phyloP scores from a whole-genome alignment of 2,888 invertebrate genomes.

The Galerucella nymphaeae region DNA sequence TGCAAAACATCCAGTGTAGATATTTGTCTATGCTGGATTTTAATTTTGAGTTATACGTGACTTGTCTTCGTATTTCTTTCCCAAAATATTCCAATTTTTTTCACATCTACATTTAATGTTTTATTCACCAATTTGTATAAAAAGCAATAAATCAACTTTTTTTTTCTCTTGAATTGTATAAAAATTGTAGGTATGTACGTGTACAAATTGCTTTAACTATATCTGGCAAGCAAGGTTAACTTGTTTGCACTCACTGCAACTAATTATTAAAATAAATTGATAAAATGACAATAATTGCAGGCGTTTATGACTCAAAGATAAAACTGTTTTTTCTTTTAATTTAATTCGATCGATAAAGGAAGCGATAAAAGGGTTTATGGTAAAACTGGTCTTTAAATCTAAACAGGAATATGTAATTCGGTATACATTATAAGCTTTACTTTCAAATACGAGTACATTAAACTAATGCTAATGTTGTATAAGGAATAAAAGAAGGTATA shows the following conservation, averaged over 20 bases:
- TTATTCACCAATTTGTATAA: background rate
- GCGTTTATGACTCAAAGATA: background rate
- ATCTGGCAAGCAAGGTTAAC: conserved; percentile 15
- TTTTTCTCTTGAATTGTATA: background rate
- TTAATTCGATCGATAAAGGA: background rate
- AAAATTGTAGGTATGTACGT: background rate
- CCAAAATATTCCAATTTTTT: no score
- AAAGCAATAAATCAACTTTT: background rate
- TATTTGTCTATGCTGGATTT: no score
- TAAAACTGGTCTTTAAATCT: background rate
- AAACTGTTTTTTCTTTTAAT: background rate
- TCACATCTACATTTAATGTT: background rate
- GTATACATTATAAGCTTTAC: background rate
- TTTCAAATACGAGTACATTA: background rate
- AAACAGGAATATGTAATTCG: background rate
- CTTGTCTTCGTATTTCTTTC: no score
- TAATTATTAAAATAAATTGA: conserved; percentile 13
- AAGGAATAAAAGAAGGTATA: background rate
- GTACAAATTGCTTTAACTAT: conserved; percentile 5
- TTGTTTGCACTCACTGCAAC: conserved; percentile 1
- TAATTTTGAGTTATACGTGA: no score
- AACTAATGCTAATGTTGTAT: background rate
- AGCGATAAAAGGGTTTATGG: background rate
- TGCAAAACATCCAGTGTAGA: no score
- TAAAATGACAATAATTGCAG: background rate